Evolutionary conservation across 2,888 invertebrate species (phyloP), one percentile per base, ranked within the genome.

Genomic region (Ornithoptera priamus): DNA sequence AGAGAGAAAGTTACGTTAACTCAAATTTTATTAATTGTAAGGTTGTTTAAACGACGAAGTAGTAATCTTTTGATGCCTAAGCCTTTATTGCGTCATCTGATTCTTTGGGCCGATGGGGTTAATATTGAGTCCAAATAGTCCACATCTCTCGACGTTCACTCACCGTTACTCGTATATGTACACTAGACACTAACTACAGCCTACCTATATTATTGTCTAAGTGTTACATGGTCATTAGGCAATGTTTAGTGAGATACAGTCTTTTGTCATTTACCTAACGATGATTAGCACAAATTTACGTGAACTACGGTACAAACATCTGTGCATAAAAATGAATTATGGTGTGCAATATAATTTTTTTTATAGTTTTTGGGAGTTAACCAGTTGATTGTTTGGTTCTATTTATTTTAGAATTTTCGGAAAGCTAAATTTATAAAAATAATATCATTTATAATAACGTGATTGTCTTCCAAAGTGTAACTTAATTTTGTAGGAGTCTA

Each of bases 311-410:
- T 77, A 75, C 77, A 77, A 76, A 75, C 53, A 61, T 66, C 68
- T 73, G 74, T 74, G 75, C 73, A 73, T 76, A 76, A 79, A 76
- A 70, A 62, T 62, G 70, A 73, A 75, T 76, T 76, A 72, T 68
- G 79, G 15, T 46, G 83, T 84, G 83, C 83, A 83, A 83, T 83
- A 81, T 67, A 72, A 67, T 69, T 64, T 68, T 22, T 30, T 30
- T 30, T 30, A 30, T 68, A 53, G 59, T n/a, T 20, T 62, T 42
- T 42, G 65, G 70, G 68, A 62, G 67, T 70, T 61, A 62, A 46
- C 65, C 67, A 56, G 61, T 42, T 8, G 15, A 17, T 58, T 58
- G 63, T 64, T 56, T 56, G 56, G n/a, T 20, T 56, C n/a, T 56
- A 63, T 65, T 58, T 65, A 65, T 62, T 69, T 61, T 36, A 65